These are phyloP conservation scores for Scaptomyza cyrtandrae DNA, from an alignment of 2,888 invertebrate species.

Conservation along the genomic window DNA sequence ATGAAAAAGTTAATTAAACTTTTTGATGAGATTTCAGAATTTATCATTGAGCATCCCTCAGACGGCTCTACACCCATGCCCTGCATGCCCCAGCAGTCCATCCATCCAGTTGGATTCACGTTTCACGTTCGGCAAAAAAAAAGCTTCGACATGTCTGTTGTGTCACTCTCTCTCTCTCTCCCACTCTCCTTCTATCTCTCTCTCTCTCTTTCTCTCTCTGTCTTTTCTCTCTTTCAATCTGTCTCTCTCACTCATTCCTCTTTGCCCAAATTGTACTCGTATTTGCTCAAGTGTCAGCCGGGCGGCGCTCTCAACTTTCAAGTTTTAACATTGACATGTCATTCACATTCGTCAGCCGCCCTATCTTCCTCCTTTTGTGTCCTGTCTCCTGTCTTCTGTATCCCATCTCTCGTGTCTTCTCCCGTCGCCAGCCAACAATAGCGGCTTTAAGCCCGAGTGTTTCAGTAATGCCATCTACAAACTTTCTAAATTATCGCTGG, in stretches of 20 bases:
- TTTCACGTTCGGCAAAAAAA: constrained; percentile 36
- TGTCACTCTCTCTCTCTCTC: constrained; percentile 20
- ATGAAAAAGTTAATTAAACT: constrained; percentile 81
- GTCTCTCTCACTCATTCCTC: background rate
- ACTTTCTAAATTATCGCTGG: constrained; percentile 68
- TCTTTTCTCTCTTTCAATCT: background rate
- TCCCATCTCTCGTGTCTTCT: background rate
- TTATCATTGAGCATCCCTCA: constrained; percentile 43
- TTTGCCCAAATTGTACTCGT: constrained; percentile 41
- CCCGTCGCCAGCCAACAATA: background rate
- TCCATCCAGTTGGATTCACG: constrained; percentile 14
- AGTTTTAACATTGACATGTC: constrained; percentile 65
- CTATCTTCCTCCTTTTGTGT: background rate
- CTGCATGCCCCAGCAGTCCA: background rate
- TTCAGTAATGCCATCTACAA: constrained; percentile 29
- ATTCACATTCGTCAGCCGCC: constrained; percentile 32
- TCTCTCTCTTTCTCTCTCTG: background rate
- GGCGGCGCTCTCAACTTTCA: constrained; percentile 44
- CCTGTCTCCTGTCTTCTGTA: background rate
- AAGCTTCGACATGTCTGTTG: constrained; percentile 46
- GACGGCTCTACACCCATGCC: background rate
- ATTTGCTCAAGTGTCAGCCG: constrained; percentile 52
- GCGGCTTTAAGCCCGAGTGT: background rate
- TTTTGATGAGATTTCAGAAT: constrained; percentile 80
- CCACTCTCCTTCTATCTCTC: background rate